These are phyloP conservation scores for Lithophane ornitopus DNA, from an alignment of 2,888 invertebrate species.

Conservation along the genomic window DNA sequence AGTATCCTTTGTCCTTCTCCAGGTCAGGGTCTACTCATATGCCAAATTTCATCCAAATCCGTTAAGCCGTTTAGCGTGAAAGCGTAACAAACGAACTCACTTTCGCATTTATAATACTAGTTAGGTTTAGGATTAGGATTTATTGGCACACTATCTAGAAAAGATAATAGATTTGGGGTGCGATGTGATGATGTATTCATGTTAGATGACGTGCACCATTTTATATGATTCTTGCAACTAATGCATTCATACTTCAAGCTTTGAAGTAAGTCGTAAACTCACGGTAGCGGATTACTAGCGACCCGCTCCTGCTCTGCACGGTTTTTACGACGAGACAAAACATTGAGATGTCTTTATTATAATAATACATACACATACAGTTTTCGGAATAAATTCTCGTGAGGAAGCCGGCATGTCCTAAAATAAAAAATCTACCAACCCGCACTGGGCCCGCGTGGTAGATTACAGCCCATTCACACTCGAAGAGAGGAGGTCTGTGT, in stretches of 20 bases:
- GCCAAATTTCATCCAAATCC: no score
- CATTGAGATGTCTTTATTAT: neutral
- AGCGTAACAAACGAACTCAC: no score
- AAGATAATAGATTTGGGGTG: constrained; percentile 10
- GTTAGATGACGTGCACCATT: neutral
- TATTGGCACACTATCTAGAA: neutral
- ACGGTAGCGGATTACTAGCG: neutral
- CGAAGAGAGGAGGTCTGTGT: no score
- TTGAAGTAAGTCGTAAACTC: neutral
- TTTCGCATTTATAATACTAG: no score
- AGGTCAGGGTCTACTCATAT: no score
- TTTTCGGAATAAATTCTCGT: neutral
- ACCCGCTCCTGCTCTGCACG: neutral
- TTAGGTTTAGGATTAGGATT: neutral
- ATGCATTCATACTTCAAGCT: neutral
- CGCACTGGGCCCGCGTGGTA: no score
- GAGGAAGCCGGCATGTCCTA: no score
- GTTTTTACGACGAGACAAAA: neutral
- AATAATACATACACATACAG: no score
- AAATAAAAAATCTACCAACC: no score
- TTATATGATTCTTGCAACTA: neutral
- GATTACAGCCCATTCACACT: no score
- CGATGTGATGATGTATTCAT: neutral
- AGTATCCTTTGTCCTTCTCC: no score
- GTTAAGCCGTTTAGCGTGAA: no score